Conservation (phyloP, 2,113 vertebrate genomes). For the Echinops telfairi region DNA sequence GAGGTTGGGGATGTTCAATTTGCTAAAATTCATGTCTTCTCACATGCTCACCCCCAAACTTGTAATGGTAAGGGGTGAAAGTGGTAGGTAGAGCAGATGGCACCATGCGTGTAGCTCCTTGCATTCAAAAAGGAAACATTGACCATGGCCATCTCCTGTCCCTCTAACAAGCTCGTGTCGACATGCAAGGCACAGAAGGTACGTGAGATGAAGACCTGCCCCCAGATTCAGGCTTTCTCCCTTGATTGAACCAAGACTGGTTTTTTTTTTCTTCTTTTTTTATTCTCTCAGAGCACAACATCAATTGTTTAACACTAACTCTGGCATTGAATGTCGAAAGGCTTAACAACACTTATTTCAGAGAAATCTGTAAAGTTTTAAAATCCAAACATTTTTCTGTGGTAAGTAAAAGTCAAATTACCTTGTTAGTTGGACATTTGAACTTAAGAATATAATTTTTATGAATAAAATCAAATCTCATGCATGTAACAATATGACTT, state of each 20-base stretch:
- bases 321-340: conserved; percentile 9
- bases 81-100: too few species aligned
- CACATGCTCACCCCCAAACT: not conserved
- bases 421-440: not conserved
- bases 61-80: not conserved
- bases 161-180: not conserved
- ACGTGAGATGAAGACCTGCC: not conserved
- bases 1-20: not conserved
- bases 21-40: not conserved
- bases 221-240: not conserved
- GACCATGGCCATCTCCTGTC: not conserved
- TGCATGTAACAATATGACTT: not conserved
- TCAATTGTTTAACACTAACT: not conserved
- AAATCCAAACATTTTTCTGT: not conserved
- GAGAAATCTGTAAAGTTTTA: not conserved
- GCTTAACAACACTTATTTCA: not conserved
- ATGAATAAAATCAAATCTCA: not conserved
- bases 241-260: not conserved
- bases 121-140: not conserved
- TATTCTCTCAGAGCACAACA: not conserved
- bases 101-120: not conserved
- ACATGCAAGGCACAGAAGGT: not conserved
- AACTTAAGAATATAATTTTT: not conserved
- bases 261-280: not conserved
- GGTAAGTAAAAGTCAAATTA: not conserved